Evolutionary conservation across 2,797 vertebrate genomes (phyloP), one percentile per base, ranked within the genome.

Genomic region (Coccyzus lansbergi): DNA sequence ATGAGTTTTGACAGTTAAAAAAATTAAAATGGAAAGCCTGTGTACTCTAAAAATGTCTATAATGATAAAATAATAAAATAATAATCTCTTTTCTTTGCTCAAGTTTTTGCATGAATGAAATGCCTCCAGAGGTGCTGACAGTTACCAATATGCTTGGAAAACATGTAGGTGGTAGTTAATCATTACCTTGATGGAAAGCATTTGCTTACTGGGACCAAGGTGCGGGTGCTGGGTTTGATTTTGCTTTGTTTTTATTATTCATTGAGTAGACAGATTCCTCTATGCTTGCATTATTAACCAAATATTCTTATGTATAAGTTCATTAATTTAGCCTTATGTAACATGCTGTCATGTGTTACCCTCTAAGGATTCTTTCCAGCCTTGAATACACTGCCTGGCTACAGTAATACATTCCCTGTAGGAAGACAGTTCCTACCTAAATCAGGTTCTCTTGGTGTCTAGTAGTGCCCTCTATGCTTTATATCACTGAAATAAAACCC

Each of bases 1-100:
- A 62, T 26, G 28, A 84, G 6, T 62, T 87, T 71, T 78, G 42
- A 65, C 40, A 42, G 10, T 38, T 81, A 36, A 67, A 24, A 92
- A 82, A 88, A 91, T 65, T 76, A 72, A 89, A 95, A 93, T 33
- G 33, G 71, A 93, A 96, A 94, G 38, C 12, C 46, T 1, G 0
- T n/a, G 36, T 51, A 44, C 48, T 70, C 59, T 44, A 36, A 76
- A 93, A 94, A 95, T 20, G 8, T 60, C 46, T 83, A 17, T 48
- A 67, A 60, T 26, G 17, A 58, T n/a, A 51, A 83, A 86, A 68
- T 16, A 86, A 62, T 40, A 28, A 83, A 86, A 68, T 16, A 86
- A 62, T 40, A 28, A 42, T 48, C 20, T 51, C 12, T 78, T 10
- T 31, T 12, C 22, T 58, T 86, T 78, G 9, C 15, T 60, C 28